phyloP scores from a whole-genome alignment of 2,113 vertebrate genomes.

The Donacobius atricapilla region DNA sequence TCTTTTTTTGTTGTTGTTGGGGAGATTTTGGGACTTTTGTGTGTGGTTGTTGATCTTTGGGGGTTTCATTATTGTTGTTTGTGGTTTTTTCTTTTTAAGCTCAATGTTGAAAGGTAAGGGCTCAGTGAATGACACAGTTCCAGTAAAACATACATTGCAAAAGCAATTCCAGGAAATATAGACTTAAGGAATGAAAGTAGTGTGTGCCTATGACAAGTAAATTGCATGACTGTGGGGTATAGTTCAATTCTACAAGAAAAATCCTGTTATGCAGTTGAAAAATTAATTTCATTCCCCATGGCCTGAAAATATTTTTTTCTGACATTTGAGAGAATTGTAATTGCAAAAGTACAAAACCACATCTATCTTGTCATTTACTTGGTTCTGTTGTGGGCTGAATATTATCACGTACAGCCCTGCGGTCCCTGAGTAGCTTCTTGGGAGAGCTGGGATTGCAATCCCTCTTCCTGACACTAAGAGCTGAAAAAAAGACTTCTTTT shows the following conservation, averaged over 20 bases:
- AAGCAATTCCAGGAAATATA: slow-evolving; percentile 24
- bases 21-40: too few species aligned
- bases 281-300: slow-evolving; percentile 2
- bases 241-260: slow-evolving; percentile 19
- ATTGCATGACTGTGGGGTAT: not conserved
- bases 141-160: not conserved
- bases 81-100: not conserved
- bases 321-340: not conserved
- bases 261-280: not conserved
- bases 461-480: not conserved
- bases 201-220: not conserved
- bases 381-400: not conserved
- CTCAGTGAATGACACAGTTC: not conserved
- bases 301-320: not conserved
- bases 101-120: not conserved
- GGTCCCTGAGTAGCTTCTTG: not conserved
- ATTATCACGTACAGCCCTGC: accelerated
- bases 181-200: not conserved
- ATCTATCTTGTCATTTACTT: not conserved
- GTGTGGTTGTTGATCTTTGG: not conserved
- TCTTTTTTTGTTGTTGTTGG: accelerated
- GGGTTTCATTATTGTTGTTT: not conserved
- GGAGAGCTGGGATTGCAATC: not conserved
- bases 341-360: not conserved
- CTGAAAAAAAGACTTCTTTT: not conserved